A percentile compares a stretch with the other conserved stretches of the same genome.
These are phyloP conservation scores for Lutraria lutraria DNA, from an alignment of 2,888 invertebrate species.

Conservation along the genomic window DNA sequence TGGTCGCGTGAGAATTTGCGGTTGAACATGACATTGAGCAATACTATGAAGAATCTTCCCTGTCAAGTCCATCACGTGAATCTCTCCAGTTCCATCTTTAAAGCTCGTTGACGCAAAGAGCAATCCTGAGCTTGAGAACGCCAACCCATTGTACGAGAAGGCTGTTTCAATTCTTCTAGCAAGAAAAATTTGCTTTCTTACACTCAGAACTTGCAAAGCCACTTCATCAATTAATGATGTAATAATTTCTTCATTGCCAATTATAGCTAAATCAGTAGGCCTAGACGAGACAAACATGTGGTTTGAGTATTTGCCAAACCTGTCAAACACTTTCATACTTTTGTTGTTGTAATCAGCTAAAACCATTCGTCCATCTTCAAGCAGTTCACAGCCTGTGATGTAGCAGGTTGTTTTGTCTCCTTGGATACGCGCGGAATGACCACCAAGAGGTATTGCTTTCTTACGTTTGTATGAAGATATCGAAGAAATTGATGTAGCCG, in stretches of 20 bases:
- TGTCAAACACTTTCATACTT: constrained; percentile 47
- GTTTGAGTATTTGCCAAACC: constrained; percentile 29
- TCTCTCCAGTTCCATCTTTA: constrained; percentile 39
- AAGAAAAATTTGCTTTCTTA: background rate
- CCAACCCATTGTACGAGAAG: constrained; percentile 29
- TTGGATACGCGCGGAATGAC: constrained; percentile 49
- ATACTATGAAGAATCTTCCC: constrained; percentile 32
- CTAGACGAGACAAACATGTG: constrained; percentile 33
- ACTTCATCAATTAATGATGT: constrained; percentile 43
- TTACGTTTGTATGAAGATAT: constrained; percentile 10
- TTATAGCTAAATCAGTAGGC: constrained; percentile 40
- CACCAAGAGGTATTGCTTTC: constrained; percentile 48
- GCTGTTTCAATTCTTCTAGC: constrained; percentile 33
- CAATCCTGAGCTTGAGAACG: constrained; percentile 13
- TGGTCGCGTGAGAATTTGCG: constrained; percentile 19
- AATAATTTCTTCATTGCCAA: constrained; percentile 26
- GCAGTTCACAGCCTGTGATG: constrained; percentile 47
- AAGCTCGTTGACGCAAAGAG: constrained; percentile 29
- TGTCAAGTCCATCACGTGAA: constrained; percentile 42
- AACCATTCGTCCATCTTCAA: constrained; percentile 41
- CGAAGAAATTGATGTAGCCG: background rate
- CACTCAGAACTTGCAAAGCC: constrained; percentile 29
- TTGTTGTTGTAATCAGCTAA: constrained; percentile 52
- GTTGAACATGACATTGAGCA: background rate
- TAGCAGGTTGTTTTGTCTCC: constrained; percentile 50